Base-by-base conservation (phyloP, 2,888 invertebrate species). In the Cactoblastis cactorum region DNA sequence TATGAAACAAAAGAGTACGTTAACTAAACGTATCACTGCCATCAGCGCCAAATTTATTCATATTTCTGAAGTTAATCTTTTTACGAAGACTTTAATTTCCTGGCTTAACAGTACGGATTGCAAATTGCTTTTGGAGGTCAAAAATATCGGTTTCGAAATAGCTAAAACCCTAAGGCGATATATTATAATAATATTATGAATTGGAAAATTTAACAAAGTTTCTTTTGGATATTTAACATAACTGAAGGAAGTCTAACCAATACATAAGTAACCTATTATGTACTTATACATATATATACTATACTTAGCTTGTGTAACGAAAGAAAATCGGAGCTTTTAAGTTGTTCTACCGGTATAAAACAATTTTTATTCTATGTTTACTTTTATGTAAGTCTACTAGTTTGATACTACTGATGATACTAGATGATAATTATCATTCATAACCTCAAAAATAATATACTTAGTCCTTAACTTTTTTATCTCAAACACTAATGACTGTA, bases 31-130 rank as follows among this genome's bases (percentile, higher is more conserved):
- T 47, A 14, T 6, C 14, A 37, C 17, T 47, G 22, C 39, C 17
- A 43, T 22, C 38, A 37, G 38, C 18, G 22, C 3, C n/a, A 41
- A 52, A 15, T 46, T 54, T 53, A 56, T 56, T 54, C 54, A 54
- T 53, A 55, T 55, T 58, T 46, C 32, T 18, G 50, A 52, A 54
- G 49, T 54, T 58, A 58, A 58, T 51, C 48, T 56, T 37, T 51
- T 54, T 52, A 52, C 54, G 56, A 56, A 56, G 56, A 56, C 53
- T 54, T 53, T 54, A 51, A 58, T 58, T 58, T 58, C 53, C 54
- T 56, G 52, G 53, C 49, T 54, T 52, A 52, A 55, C 46, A 39
- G 49, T 45, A 38, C 50, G 48, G 45, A 50, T 46, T 35, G 53
- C 53, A 50, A 58, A 56, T 53, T 54, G 52, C 54, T 49, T 51